Conservation (phyloP, 2,888 invertebrate species). For the Sphaerophoria taeniata region DNA sequence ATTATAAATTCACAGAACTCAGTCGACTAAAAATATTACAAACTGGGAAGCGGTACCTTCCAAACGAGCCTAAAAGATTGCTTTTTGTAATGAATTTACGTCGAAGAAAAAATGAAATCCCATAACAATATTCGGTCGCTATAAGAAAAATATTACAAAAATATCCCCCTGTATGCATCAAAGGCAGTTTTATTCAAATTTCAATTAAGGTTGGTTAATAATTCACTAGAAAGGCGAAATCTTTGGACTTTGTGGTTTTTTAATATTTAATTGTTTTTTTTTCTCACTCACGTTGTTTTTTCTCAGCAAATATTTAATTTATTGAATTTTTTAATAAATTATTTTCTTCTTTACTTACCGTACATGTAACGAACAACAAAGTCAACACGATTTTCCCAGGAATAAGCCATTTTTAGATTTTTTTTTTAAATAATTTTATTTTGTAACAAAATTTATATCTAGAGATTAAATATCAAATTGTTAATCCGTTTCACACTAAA, state of each 20-base stretch:
- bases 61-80: not conserved
- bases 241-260: not conserved
- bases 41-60: conserved; percentile 36
- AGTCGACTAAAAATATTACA: conserved; percentile 46
- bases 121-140: conserved; percentile 12
- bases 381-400: conserved; percentile 92
- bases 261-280: not conserved
- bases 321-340: not conserved
- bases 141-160: not conserved
- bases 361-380: conserved; percentile 92
- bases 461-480: conserved; percentile 11
- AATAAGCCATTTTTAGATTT: conserved; percentile 87
- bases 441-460: conserved; percentile 38
- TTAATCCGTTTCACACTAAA: conserved; percentile 63
- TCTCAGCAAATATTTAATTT: not conserved
- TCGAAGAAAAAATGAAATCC: not conserved
- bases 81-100: not conserved
- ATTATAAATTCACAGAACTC: conserved; percentile 61
- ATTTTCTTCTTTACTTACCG: conserved; percentile 84
- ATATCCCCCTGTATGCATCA: not conserved
- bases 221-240: not conserved
- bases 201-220: conserved; percentile 20
- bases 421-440: conserved; percentile 58
- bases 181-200: conserved; percentile 10
- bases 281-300: too few relatives aligned